Evolutionary conservation across 2,797 vertebrate genomes (phyloP).

Genomic region (Erpetoichthys calabaricus): DNA sequence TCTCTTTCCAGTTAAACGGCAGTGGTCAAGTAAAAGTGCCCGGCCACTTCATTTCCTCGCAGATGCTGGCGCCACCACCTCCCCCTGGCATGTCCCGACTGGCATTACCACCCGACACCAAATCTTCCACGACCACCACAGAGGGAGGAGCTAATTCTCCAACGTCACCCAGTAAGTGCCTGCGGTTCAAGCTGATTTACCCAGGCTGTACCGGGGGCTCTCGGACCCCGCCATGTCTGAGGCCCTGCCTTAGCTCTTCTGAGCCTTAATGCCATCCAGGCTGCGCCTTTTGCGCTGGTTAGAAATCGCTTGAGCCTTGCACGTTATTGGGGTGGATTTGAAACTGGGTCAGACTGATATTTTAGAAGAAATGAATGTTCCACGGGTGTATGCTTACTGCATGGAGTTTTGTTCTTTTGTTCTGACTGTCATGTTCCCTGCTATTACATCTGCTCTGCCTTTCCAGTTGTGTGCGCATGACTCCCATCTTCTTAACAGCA

Average conservation of each 20-base stretch:
- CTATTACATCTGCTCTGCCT: too few relatives aligned
- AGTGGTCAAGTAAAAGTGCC: constrained; percentile 82
- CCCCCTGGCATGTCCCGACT: constrained; percentile 65
- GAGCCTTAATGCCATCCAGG: too few relatives aligned
- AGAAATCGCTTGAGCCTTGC: too few relatives aligned
- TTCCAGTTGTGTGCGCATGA: too few relatives aligned
- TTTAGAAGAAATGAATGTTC: too few relatives aligned
- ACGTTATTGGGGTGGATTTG: too few relatives aligned
- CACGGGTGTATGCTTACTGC: too few relatives aligned
- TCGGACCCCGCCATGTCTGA: constrained; percentile 13
- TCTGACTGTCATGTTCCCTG: too few relatives aligned
- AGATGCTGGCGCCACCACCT: constrained; percentile 74
- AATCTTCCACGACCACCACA: constrained; percentile 73
- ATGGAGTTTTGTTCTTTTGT: too few relatives aligned
- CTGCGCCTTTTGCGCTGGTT: too few relatives aligned
- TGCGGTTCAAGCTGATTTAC: constrained; percentile 9
- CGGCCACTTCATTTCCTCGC: constrained; percentile 81
- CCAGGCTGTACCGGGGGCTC: constrained; percentile 20
- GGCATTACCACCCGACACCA: constrained; percentile 69
- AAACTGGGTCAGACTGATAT: too few relatives aligned
- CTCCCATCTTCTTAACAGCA: too few relatives aligned
- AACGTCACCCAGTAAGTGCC: constrained; percentile 79
- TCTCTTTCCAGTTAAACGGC: constrained; percentile 66
- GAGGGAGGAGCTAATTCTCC: constrained; percentile 70
- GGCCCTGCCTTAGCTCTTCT: neutral